Evolutionary conservation across 2,888 invertebrate species (phyloP).

Genomic region (Conchocele bisecta): DNA sequence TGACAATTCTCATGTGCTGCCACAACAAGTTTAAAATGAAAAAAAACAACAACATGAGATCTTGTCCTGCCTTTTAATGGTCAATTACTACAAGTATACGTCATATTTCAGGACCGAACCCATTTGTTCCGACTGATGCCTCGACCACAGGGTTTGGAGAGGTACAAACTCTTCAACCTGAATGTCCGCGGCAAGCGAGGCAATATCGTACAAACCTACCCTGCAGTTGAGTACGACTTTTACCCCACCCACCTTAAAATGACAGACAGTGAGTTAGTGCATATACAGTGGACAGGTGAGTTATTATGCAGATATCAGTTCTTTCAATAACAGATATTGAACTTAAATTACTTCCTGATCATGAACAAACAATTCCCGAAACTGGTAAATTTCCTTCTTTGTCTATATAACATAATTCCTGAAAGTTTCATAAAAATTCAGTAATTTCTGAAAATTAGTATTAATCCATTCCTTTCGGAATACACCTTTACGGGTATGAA

Average conservation of each 20-base stretch:
- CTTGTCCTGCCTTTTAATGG: too few relatives aligned
- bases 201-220: conserved; percentile 81
- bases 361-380: too few relatives aligned
- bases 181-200: conserved; percentile 81
- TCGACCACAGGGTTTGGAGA: conserved; percentile 64
- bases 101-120: conserved; percentile 78
- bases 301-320: neutral
- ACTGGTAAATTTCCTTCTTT: too few relatives aligned
- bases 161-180: conserved; percentile 72
- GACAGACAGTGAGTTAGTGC: conserved; percentile 70
- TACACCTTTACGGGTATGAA: too few relatives aligned
- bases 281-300: conserved; percentile 81
- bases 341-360: too few relatives aligned
- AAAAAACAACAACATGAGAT: too few relatives aligned
- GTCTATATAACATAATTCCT: neutral
- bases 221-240: conserved; percentile 82
- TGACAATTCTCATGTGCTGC: too few relatives aligned
- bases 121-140: conserved; percentile 78
- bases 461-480: too few relatives aligned
- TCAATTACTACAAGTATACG: too few relatives aligned
- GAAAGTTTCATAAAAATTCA: neutral
- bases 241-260: conserved; percentile 71
- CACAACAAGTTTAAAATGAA: too few relatives aligned
- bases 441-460: too few relatives aligned
- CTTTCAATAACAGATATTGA: too few relatives aligned